Base-by-base conservation (phyloP, 2,113 vertebrate genomes). In the Onychostoma macrolepis region DNA sequence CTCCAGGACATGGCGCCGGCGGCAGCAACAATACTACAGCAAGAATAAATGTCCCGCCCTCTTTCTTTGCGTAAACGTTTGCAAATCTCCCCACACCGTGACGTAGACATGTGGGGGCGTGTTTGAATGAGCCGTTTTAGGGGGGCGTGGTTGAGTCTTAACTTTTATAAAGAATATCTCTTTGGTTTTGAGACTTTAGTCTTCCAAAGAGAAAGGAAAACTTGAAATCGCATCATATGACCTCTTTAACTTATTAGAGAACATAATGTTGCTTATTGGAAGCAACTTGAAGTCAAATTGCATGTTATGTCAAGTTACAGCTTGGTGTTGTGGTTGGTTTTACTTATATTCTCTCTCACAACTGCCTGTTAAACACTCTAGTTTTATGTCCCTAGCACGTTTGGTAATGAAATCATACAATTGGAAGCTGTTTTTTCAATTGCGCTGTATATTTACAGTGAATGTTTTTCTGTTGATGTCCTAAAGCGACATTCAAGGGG, bases 381-480 rank as follows among this genome's bases (percentile, higher is more conserved):
- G n/a, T 28, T 81, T 82, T 67, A 82, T 30, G n/a, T 28, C 13
- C n/a, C 41, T n/a, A 67, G 24, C 74, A 83, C 30, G 11, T 72
- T 86, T 50, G 45, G 19, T 17, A 53, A 17, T 88, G 71, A 17
- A 79, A 63, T 38, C 30, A 53, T 85, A 4, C 33, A 33, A 72
- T 48, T 61, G 36, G 38, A 83, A 58, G 48, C 38, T 12, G 21
- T 28, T 88, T 83, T 78, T 33, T 58, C 26, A 21, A 28, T 45
- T 28, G 71, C 2, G 9, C 63, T 67, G 11, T 6, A 17, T 56
- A 45, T n/a, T 76, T 53, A 41, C 67, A 38, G 7, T 78, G 71
- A 82, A 84, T 67, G 21, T 71, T 58, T 86, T 80, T 80, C 24
- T 43, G 63, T 80, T 86, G 41, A 79, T 86, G 65, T 78, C 72